Evolutionary conservation across 2,113 vertebrate genomes (phyloP).

Genomic region (Rhinoderma darwinii): DNA sequence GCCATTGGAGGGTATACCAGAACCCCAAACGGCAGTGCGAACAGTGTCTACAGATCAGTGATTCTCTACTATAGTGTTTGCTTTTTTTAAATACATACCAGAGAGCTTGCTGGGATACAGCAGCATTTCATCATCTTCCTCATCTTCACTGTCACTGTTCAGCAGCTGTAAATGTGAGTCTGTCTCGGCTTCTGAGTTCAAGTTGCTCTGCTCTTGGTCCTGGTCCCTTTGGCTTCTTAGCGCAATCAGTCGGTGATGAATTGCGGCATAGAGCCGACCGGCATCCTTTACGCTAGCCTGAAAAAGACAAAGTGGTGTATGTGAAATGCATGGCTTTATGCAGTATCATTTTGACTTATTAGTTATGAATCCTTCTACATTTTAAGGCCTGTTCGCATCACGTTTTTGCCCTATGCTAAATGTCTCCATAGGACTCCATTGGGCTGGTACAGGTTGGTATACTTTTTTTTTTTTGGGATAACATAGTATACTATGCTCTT

Average conservation of each 20-base stretch:
- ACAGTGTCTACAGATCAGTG: background rate
- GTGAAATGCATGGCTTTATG: background rate
- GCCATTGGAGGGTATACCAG: no score
- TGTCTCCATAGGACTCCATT: no score
- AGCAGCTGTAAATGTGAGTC: conserved; percentile 58
- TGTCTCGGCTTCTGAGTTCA: conserved; percentile 62
- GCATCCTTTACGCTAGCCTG: conserved; percentile 78
- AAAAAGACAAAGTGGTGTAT: background rate
- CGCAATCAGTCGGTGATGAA: conserved; percentile 82
- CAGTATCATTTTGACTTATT: background rate
- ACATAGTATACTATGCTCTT: no score
- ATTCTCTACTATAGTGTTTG: background rate
- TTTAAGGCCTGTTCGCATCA: no score
- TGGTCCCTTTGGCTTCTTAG: conserved; percentile 67
- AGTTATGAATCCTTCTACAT: background rate
- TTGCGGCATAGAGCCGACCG: conserved; percentile 74
- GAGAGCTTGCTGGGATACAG: conserved; percentile 64
- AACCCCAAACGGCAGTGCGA: no score
- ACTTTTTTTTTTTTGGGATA: no score
- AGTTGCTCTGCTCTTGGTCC: conserved; percentile 58
- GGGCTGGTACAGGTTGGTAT: no score
- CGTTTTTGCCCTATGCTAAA: no score
- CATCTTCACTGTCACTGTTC: conserved; percentile 71
- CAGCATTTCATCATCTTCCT: conserved; percentile 64
- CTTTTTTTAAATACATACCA: conserved; percentile 62